Conservation (phyloP, 2,888 invertebrate species). For the Tetropium fuscum region DNA sequence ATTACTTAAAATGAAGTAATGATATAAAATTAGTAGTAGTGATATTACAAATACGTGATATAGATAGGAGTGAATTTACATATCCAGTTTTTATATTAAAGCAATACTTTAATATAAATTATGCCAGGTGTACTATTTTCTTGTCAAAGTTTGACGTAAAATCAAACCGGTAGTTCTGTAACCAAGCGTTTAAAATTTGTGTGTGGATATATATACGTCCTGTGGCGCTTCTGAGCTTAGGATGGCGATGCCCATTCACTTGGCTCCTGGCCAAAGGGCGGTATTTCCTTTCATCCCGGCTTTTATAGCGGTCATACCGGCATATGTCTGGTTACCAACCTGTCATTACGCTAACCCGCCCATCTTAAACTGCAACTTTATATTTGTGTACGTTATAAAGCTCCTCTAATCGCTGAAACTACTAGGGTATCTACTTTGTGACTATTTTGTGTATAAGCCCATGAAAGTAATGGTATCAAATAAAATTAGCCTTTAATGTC, state of each 20-base stretch:
- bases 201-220: slow-evolving; percentile 30
- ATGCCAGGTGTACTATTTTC: no score
- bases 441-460: slow-evolving; percentile 2
- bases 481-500: no score
- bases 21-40: no score
- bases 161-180: no score
- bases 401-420: slow-evolving; percentile 11
- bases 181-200: no score
- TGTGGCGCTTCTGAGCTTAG: slow-evolving; percentile 25
- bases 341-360: slow-evolving; percentile 37
- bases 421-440: slow-evolving; percentile 15
- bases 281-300: slow-evolving; percentile 35
- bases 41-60: no score
- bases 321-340: slow-evolving; percentile 38
- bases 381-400: slow-evolving; percentile 28
- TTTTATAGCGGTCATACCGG: slow-evolving; percentile 41
- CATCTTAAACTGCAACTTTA: slow-evolving; percentile 31
- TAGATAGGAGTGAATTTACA: no score
- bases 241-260: slow-evolving; percentile 32
- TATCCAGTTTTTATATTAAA: no score
- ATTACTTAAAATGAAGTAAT: no score
- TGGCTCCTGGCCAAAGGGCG: slow-evolving; percentile 42
- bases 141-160: no score
- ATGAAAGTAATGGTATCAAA: slow-evolving; percentile 2
- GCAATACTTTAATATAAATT: no score